A percentile compares a stretch with the other conserved stretches of the same genome.
phyloP scores from a whole-genome alignment of 2,888 invertebrate genomes.

The Bombylius major region DNA sequence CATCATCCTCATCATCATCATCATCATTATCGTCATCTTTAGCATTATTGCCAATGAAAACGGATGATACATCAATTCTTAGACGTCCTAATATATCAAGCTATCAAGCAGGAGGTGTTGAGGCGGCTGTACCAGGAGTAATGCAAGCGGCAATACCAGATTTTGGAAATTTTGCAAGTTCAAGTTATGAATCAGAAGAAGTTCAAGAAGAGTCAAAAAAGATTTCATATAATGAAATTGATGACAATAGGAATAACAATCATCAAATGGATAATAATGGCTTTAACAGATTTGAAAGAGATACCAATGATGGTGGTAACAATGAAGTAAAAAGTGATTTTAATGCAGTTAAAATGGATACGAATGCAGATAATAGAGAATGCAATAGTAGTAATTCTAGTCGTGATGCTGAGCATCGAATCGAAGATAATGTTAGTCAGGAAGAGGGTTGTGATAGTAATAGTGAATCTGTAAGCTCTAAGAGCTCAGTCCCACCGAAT shows the following conservation, averaged over 20 bases:
- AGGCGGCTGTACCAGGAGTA: too few relatives aligned
- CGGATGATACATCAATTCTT: too few relatives aligned
- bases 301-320: neutral
- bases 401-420: neutral
- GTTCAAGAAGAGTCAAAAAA: neutral
- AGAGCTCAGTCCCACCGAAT: neutral
- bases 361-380: neutral
- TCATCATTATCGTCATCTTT: neutral
- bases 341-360: neutral
- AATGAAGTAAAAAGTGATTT: neutral
- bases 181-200: neutral
- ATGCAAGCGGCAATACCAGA: too few relatives aligned
- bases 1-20: neutral
- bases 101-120: too few relatives aligned
- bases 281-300: too few relatives aligned
- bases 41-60: neutral
- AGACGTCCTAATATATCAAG: too few relatives aligned
- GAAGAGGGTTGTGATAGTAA: constrained; percentile 8
- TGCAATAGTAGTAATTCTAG: neutral
- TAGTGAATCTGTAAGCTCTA: constrained; percentile 1
- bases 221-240: neutral
- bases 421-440: neutral
- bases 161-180: too few relatives aligned
- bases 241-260: neutral
- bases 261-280: neutral